These are phyloP conservation scores for Thripadectes ignobilis DNA, from an alignment of 2,797 vertebrate species.

Conservation along the genomic window DNA sequence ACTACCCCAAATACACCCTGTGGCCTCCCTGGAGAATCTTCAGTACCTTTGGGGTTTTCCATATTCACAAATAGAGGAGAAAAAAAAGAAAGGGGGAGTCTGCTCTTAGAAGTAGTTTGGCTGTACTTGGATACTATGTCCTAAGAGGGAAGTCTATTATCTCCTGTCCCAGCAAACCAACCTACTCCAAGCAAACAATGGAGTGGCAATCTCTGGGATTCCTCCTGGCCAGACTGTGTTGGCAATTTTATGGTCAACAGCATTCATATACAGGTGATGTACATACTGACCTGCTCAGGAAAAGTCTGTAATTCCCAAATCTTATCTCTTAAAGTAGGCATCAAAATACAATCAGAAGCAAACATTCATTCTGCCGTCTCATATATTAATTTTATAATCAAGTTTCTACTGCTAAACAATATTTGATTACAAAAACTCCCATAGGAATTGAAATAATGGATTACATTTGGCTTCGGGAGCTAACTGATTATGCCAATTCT, in stretches of 20 bases:
- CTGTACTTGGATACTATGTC: not conserved
- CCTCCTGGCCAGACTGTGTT: not conserved
- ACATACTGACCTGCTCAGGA: not conserved
- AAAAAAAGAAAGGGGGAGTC: not conserved
- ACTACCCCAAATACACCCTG: not conserved
- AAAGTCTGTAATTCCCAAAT: not conserved
- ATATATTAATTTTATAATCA: not conserved
- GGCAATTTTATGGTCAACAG: not conserved
- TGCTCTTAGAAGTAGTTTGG: not conserved
- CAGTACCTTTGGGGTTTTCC: not conserved
- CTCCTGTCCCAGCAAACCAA: not conserved
- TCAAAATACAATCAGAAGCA: not conserved
- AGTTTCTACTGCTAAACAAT: not conserved
- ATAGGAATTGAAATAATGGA: not conserved
- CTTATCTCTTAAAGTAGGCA: not conserved
- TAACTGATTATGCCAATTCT: not conserved
- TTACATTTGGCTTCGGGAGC: not conserved
- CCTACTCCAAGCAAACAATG: not conserved
- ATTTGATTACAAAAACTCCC: not conserved
- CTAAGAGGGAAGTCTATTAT: not conserved
- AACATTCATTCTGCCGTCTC: not conserved
- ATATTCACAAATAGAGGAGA: not conserved
- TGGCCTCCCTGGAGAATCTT: not conserved
- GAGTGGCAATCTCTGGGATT: not conserved
- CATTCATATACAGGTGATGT: not conserved